phyloP scores from a whole-genome alignment of 1,140 invertebrate species.

The Dendrolimus kikuchii region DNA sequence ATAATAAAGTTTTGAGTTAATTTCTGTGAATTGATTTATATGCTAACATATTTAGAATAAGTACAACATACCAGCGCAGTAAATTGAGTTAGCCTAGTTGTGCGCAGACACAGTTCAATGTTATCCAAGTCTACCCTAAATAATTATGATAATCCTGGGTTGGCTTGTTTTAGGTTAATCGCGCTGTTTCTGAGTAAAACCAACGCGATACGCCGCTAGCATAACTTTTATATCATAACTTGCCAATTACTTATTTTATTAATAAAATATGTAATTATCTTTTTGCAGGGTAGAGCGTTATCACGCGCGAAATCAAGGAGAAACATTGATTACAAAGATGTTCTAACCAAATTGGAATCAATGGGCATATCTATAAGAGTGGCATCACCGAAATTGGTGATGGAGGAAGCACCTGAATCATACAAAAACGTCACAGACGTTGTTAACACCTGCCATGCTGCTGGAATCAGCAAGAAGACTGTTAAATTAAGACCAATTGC shows the following conservation, averaged over 20 bases:
- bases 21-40: no score
- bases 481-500: conserved; percentile 98
- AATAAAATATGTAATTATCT: conserved; percentile 5
- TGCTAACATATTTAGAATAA: no score
- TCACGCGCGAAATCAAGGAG: conserved; percentile 97
- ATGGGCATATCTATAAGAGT: conserved; percentile 98
- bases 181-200: no score
- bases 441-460: conserved; percentile 97
- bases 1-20: no score
- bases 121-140: no score
- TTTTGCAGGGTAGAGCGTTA: conserved; percentile 89
- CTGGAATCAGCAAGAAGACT: conserved; percentile 97
- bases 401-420: conserved; percentile 99
- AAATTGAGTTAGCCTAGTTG: no score
- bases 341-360: conserved; percentile 87
- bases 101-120: no score
- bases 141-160: no score
- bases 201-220: no score
- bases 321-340: conserved; percentile 95
- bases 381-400: conserved; percentile 98
- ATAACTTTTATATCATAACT: background rate
- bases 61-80: no score
- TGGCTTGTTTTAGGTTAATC: no score
- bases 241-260: background rate
- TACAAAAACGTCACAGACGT: conserved; percentile 99